A percentile compares a stretch with the other conserved stretches of the same genome.
Evolutionary conservation across 1,140 invertebrate species (phyloP).

Genomic region (Platorchestia sp.): DNA sequence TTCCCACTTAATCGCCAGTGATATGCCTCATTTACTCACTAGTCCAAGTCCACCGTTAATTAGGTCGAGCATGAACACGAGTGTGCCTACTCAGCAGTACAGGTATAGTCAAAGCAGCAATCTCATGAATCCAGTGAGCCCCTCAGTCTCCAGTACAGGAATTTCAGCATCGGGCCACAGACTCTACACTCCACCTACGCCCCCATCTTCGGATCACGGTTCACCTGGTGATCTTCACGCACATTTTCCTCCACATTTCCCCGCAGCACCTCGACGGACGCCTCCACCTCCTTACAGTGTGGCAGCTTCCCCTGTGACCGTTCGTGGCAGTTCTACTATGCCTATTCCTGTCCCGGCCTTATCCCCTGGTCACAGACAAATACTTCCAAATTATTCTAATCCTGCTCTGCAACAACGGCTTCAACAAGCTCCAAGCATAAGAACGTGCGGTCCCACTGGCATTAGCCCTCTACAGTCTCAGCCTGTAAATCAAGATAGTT

Average conservation of each 20-base stretch:
- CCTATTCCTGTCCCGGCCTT: slow-evolving; percentile 67
- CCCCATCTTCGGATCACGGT: slow-evolving; percentile 85
- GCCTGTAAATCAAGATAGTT: background rate
- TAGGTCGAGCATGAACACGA: background rate
- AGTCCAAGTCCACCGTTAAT: slow-evolving; percentile 54
- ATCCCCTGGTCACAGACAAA: slow-evolving; percentile 24
- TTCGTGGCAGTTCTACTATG: slow-evolving; percentile 58
- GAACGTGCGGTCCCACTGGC: background rate
- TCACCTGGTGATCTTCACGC: slow-evolving; percentile 74
- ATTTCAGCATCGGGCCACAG: slow-evolving; percentile 2
- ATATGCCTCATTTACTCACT: background rate
- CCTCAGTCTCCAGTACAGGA: background rate
- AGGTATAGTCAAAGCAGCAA: background rate
- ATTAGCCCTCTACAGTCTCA: background rate
- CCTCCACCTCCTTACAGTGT: slow-evolving; percentile 68
- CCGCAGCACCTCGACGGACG: slow-evolving; percentile 61
- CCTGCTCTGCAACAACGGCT: slow-evolving; percentile 15
- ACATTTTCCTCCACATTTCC: slow-evolving; percentile 33
- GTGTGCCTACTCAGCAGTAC: background rate
- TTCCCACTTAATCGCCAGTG: slow-evolving; percentile 47
- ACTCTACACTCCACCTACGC: slow-evolving; percentile 78
- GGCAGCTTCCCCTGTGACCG: slow-evolving; percentile 67
- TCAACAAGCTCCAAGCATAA: background rate
- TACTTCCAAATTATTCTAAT: background rate
- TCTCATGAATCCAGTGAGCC: background rate